Evolutionary conservation across 2,797 vertebrate species (phyloP).

Genomic region (Podarcis siculus): DNA sequence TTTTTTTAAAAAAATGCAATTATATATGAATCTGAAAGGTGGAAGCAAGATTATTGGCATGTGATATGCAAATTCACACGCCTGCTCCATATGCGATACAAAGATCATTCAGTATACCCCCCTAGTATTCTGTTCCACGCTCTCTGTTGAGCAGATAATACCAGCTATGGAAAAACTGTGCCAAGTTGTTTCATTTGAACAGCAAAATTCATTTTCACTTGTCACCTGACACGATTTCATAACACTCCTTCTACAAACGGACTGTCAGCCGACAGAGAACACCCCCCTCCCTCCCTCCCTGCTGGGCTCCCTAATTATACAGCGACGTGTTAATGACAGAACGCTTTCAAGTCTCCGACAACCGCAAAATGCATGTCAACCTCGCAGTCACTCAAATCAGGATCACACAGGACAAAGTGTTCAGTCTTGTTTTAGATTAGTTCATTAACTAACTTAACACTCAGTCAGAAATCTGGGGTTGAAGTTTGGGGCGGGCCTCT

Average conservation of each 20-base stretch:
- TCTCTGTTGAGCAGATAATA: constrained; percentile 36
- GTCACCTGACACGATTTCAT: constrained; percentile 62
- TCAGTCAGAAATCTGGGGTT: constrained; percentile 7
- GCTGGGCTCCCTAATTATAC: constrained; percentile 58
- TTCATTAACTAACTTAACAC: constrained; percentile 46
- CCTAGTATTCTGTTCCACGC: constrained; percentile 41
- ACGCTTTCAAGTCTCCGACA: constrained; percentile 63
- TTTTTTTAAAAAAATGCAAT: background rate
- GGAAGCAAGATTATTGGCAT: background rate
- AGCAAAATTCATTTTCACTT: constrained; percentile 65
- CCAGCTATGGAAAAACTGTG: constrained; percentile 46
- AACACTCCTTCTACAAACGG: constrained; percentile 54
- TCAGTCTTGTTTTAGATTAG: constrained; percentile 48
- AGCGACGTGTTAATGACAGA: constrained; percentile 69
- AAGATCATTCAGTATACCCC: constrained; percentile 39
- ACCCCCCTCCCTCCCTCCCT: constrained; percentile 43
- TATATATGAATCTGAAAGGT: background rate
- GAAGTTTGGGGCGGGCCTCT: background rate
- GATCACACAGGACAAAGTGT: constrained; percentile 18
- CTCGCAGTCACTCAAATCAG: constrained; percentile 28
- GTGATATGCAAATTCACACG: background rate
- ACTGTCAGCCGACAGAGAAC: constrained; percentile 52
- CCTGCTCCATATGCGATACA: constrained; percentile 16
- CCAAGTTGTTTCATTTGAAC: constrained; percentile 62
- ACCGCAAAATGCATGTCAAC: constrained; percentile 41